Evolutionary conservation across 2,888 invertebrate species (phyloP), one percentile per base, ranked within the genome.

Genomic region (Ophion ellenae): DNA sequence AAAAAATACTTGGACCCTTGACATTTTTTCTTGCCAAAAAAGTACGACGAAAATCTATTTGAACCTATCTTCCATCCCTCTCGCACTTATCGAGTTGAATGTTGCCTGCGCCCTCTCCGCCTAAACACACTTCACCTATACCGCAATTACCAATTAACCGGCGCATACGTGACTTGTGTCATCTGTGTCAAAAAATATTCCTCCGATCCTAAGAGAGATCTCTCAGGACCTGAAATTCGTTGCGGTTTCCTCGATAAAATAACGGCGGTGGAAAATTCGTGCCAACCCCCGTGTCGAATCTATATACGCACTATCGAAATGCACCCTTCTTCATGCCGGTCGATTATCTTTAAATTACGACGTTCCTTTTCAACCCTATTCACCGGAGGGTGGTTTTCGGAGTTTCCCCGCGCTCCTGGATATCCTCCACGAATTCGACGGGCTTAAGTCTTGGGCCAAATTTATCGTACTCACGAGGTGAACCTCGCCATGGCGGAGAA

Each of bases 321-420:
- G 20, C 73, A 86, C 81, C 83, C 83, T 84, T 86, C 78, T 45
- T 64, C 67, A 67, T 63, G 67, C 20, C 53, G 79, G 75, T 84
- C 81, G 84, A 86, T 85, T 59, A 84, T 85, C 77, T 80, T 76
- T 85, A 83, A 86, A 84, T 86, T 85, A 86, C 85, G 82, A 86
- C 85, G 28, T 66, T 61, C 69, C 64, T 76, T 47, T 61, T 53
- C 24, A 74, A 63, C 81, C 69, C 66, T 47, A 77, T 47, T 28
- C 59, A 32, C 53, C 36, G 66, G 63, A 36, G 66, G 32, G 73
- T 66, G 47, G 73, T 66, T 79, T 83, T 73, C 20, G 71, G 45
- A 59, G 75, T 70, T 45, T 64, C 24, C 17, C 66, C 9, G 10
- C 53, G 66, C 45, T 59, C 20, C 36, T 66, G 2, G 47, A 47